These are phyloP conservation scores for Lophotis ruficrista DNA, from an alignment of 2,113 vertebrate species.

Conservation along the genomic window DNA sequence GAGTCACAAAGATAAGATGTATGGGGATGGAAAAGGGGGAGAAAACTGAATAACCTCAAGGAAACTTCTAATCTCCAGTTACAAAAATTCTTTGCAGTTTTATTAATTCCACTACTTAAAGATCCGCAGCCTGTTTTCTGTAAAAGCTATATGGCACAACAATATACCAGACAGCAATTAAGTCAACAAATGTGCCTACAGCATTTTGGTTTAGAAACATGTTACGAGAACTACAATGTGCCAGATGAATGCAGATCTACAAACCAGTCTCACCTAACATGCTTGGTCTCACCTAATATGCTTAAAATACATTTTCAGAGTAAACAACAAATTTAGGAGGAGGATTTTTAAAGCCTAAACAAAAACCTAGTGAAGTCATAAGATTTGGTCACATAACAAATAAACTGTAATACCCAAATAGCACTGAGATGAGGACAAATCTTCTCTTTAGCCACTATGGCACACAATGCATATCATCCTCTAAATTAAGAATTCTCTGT, in stretches of 20 bases:
- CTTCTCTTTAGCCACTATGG: background rate
- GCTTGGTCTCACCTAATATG: background rate
- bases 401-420: background rate
- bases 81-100: conserved; percentile 12
- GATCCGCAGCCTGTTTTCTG: background rate
- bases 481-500: background rate
- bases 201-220: background rate
- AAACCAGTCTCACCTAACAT: background rate
- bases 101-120: conserved; percentile 38
- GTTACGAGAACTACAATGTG: background rate
- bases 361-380: background rate
- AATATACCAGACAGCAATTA: conserved; percentile 19
- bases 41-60: background rate
- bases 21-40: background rate
- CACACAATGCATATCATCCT: background rate
- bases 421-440: background rate
- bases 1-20: background rate
- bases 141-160: background rate
- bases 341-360: background rate
- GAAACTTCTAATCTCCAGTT: background rate
- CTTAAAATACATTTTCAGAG: background rate
- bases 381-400: background rate
- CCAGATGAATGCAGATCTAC: background rate
- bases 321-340: background rate
- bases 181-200: conserved; percentile 8